phyloP scores from a whole-genome alignment of 2,113 vertebrate genomes.

The Mesoclemmys tuberculata region DNA sequence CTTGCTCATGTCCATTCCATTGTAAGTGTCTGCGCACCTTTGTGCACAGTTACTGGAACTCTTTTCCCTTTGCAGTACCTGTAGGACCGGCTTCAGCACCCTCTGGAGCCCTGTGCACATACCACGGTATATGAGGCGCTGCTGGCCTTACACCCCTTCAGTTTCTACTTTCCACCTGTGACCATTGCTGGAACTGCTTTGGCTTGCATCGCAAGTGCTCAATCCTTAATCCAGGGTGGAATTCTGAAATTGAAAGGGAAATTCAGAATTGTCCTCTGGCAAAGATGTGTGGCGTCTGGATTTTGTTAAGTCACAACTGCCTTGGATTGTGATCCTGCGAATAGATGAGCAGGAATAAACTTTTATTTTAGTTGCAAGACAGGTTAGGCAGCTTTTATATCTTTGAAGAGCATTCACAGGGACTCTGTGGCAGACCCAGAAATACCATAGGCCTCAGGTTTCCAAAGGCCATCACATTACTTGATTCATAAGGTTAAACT shows the following conservation, averaged over 20 bases:
- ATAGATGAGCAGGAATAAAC: slow-evolving; percentile 46
- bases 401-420: slow-evolving; percentile 10
- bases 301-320: neutral
- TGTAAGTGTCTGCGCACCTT: too few relatives aligned
- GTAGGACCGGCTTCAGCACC: too few relatives aligned
- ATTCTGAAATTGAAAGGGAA: neutral
- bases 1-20: too few relatives aligned
- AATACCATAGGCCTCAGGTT: slow-evolving; percentile 17
- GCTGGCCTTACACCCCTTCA: too few relatives aligned
- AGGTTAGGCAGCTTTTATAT: slow-evolving; percentile 54
- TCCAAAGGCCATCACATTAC: slow-evolving; percentile 41
- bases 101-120: too few relatives aligned
- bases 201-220: too few relatives aligned
- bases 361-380: slow-evolving; percentile 63
- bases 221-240: neutral
- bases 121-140: too few relatives aligned
- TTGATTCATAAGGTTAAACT: slow-evolving; percentile 80
- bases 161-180: too few relatives aligned
- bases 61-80: too few relatives aligned
- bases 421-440: neutral
- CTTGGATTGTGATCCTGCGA: neutral
- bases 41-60: too few relatives aligned
- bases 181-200: too few relatives aligned
- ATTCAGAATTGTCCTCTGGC: neutral
- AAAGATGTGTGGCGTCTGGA: neutral